Base-by-base conservation (phyloP, 2,888 invertebrate species). In the Agrochola macilenta region DNA sequence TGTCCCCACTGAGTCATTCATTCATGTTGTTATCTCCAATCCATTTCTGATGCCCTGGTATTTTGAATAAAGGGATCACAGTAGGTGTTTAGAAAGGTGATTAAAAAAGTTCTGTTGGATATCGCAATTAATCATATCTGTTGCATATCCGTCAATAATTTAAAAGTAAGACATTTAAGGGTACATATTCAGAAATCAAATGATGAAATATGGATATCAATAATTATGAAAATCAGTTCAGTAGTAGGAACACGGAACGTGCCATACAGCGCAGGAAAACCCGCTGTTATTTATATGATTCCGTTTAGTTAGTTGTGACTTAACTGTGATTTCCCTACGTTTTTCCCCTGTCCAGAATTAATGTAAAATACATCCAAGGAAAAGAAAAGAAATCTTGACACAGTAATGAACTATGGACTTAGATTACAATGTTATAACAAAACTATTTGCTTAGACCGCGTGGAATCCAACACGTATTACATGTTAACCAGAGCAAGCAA, bases 401-500 rank as follows among this genome's bases (percentile, higher is more conserved):
- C 60, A 30, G 5, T 20, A 61, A 20, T 60, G 39, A 43, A 7
- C 17, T 65, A 46, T n/a, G 5, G 61, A 61, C 35, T 35, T 23
- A 30, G 5, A 30, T 26, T 52, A 26, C 35, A 71, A 69, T 66
- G 57, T 63, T 57, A 58, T 63, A 61, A 77, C 11, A n/a, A 57
- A 8, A 26, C 30, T 49, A 58, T 20, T 11, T 69, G 72, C 57
- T 74, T 57, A 64, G 49, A 58, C 5, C 26, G 74, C 69, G 26
- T 49, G 61, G 65, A 76, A 82, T 77, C 30, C 69, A 85, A 30
- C 78, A 49, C 61, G 11, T 65, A 65, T 78, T 58, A 66, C 5
- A 17, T 74, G 54, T 11, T 49, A 82, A 86, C 17, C 69, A 86
- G 83, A 86, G 78, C 86, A n/a, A 57, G 49, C 14, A 69, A 57